Evolutionary conservation across 1,140 invertebrate species (phyloP), one percentile per base, ranked within the genome.

Genomic region (Elysia chlorotica): DNA sequence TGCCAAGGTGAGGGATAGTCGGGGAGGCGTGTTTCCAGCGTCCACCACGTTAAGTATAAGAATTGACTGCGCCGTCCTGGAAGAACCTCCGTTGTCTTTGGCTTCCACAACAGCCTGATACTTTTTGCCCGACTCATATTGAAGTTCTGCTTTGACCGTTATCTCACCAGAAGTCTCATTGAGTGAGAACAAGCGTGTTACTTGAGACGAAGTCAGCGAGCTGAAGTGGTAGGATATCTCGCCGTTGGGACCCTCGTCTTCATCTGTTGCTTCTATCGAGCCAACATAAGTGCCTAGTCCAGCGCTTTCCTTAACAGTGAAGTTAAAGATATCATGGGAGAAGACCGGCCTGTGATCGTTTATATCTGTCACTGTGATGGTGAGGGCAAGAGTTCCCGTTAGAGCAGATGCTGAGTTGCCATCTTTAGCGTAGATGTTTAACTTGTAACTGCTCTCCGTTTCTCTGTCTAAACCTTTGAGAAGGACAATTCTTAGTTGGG

Each of bases 281-380:
- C 80, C 72, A 31, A 86, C 78, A 10, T 76, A 56, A 21, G 54
- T 74, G 21, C 74, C 78, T 0, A 78, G 31, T 5, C 68, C 25
- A 19, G 72, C 54, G 28, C 76, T 78, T 74, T 98, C 96, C 0
- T 95, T 95, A 0, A 98, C 90, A 0, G 90, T 89, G 0, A 98
- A 62, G 30, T 79, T 77, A 70, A 78, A 84, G 5, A 38, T 73
- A 3, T 63, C 35, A 35, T 81, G 54, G 2, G 36, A 74, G 85
- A 96, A 97, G 66, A 93, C 90, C 1, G 95, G 95, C 79, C 94
- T 89, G 87, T 96, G 95, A 88, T 98, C 97, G 86, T 98, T 98
- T 21, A 97, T 89, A 83, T 99, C 96, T 92, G 79, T 75, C 6
- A 87, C 81, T 21, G 36, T 73, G 19, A 87, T 75, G 30, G 65